A percentile compares a stretch with the other conserved stretches of the same genome.
phyloP scores from a whole-genome alignment of 2,888 invertebrate species.

The Tanytarsus gracilentus region DNA sequence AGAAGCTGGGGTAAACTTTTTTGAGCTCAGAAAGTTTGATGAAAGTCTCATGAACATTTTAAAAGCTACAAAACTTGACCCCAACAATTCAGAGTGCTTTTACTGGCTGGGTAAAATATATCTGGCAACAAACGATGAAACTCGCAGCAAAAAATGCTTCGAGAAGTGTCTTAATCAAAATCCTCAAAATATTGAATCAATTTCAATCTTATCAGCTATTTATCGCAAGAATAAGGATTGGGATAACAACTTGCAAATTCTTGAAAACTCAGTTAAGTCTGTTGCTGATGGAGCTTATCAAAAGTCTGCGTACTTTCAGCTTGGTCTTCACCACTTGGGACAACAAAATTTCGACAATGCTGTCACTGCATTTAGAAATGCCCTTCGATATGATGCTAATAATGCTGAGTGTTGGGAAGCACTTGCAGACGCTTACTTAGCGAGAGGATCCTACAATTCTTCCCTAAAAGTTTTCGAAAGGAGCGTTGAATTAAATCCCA shows the following conservation, averaged over 20 bases:
- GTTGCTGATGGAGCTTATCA: conserved; percentile 46
- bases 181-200: conserved; percentile 55
- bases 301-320: conserved; percentile 72
- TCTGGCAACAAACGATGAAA: conserved; percentile 52
- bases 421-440: conserved; percentile 80
- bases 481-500: conserved; percentile 57
- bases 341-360: conserved; percentile 64
- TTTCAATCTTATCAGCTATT: conserved; percentile 64
- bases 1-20: conserved; percentile 36
- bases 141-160: conserved; percentile 72
- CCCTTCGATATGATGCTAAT: conserved; percentile 56
- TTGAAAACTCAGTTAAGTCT: conserved; percentile 46
- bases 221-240: conserved; percentile 60
- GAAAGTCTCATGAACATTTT: conserved; percentile 56
- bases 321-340: conserved; percentile 72
- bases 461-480: conserved; percentile 80
- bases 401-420: conserved; percentile 78
- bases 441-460: conserved; percentile 81
- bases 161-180: conserved; percentile 73
- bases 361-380: conserved; percentile 64
- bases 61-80: conserved; percentile 61
- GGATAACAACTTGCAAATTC: conserved; percentile 54
- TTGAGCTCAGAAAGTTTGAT: conserved; percentile 46
- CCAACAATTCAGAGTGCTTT: conserved; percentile 66
- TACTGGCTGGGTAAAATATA: conserved; percentile 70